Evolutionary conservation across 2,888 invertebrate genomes (phyloP), one percentile per base, ranked within the genome.

Genomic region (Temnothorax rugatulus): DNA sequence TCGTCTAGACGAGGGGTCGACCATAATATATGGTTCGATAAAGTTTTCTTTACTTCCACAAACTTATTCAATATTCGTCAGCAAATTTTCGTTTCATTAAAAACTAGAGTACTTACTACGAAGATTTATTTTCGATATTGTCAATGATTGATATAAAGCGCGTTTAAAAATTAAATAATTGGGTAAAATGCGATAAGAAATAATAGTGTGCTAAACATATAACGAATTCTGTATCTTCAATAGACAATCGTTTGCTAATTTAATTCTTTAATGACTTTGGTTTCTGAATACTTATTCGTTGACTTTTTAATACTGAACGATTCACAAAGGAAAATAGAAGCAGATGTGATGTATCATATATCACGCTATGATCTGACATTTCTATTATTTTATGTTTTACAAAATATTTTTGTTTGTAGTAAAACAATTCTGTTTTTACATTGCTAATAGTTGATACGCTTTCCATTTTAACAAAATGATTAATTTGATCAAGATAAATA

Each of bases 21-120:
- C 82, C 61, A 71, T 88, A 81, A 89, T 89, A 82, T 82, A 82
- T 76, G 71, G 54, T 82, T 82, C 82, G 76, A 61, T 81, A 84
- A 83, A 77, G 81, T 57, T 85, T 61, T 66, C 75, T 85, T 75
- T 76, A 76, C 63, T 64, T 44, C n/a, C 47, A 44, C 54, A 15
- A 82, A 66, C 79, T 82, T 76, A 76, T 82, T 82, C 82, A 63
- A 82, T 79, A 75, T 75, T 52, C 57, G 79, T 41, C 63, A 76
- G 74, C 68, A 34, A 59, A 83, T 83, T 76, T 79, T 41, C 61
- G 34, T 50, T 50, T 50, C 75, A 84, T 88, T 85, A 87, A 86
- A 87, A 25, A 25, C 18, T 52, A 25, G 41, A 21, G 4, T 57
- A 54, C 18, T 44, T 71, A 15, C 7, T 71, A 41, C 25, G 2